Conservation (phyloP, 2,113 vertebrate genomes). For the Embiotoca jacksoni region DNA sequence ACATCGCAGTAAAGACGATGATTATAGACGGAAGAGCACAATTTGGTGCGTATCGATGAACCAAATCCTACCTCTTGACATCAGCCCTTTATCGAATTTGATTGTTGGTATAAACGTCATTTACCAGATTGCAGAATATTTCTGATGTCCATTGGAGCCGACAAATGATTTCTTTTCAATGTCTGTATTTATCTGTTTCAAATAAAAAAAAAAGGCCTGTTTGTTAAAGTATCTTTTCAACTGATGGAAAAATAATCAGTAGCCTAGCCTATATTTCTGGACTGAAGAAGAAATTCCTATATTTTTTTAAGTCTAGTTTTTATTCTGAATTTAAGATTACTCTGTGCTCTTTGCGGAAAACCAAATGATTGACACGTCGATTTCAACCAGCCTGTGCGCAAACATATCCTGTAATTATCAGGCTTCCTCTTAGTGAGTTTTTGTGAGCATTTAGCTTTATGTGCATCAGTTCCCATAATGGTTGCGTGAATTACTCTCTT, state of each 20-base stretch:
- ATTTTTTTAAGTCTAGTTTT: no score
- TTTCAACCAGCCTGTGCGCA: constrained; percentile 22
- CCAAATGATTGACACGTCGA: constrained; percentile 31
- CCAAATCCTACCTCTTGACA: constrained; percentile 54
- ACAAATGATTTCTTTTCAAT: neutral
- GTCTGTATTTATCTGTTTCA: constrained; percentile 45
- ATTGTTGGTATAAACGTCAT: constrained; percentile 21
- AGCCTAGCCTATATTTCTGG: no score
- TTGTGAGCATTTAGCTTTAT: neutral
- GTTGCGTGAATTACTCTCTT: neutral
- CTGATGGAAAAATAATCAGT: neutral
- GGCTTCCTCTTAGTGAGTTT: constrained; percentile 9
- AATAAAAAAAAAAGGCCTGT: constrained; percentile 55
- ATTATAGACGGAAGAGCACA: neutral
- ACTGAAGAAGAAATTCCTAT: no score
- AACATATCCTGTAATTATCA: constrained; percentile 46
- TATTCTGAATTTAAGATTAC: no score
- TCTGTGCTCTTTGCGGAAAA: neutral
- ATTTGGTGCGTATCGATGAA: constrained; percentile 15
- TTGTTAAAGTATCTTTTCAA: constrained; percentile 15
- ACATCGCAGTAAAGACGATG: constrained; percentile 5
- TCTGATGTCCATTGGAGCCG: neutral
- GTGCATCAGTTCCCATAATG: neutral
- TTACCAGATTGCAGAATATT: neutral
- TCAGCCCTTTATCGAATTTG: constrained; percentile 1